Evolutionary conservation across 2,113 vertebrate species (phyloP).

Genomic region (Propithecus coquereli): DNA sequence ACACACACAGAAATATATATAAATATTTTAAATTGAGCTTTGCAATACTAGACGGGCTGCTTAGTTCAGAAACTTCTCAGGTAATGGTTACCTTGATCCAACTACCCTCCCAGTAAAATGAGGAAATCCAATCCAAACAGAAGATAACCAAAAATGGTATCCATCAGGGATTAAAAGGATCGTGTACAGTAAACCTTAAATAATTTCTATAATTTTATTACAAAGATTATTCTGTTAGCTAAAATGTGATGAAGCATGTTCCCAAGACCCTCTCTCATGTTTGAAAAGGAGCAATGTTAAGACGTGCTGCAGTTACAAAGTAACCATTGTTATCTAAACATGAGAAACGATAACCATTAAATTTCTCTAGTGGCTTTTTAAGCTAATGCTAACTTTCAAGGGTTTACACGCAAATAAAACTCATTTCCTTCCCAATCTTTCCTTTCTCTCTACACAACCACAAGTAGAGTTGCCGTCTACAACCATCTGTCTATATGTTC

Average conservation of each 20-base stretch:
- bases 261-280: neutral
- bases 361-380: constrained; percentile 29
- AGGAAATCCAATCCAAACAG: constrained; percentile 24
- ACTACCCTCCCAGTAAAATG: constrained; percentile 15
- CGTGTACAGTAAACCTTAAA: neutral
- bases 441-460: constrained; percentile 20
- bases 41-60: neutral
- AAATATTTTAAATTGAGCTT: neutral
- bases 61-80: constrained; percentile 22
- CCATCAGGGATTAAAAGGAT: neutral
- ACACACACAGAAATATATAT: neutral
- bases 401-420: constrained; percentile 49
- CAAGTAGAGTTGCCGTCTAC: neutral
- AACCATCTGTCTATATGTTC: neutral
- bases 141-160: constrained; percentile 36
- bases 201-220: constrained; percentile 23
- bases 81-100: neutral
- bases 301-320: constrained; percentile 11
- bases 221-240: constrained; percentile 3
- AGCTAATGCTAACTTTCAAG: constrained; percentile 34
- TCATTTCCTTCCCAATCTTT: constrained; percentile 38
- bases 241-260: constrained; percentile 14
- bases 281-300: constrained; percentile 44
- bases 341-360: constrained; percentile 7
- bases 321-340: constrained; percentile 29